phyloP scores from a whole-genome alignment of 1,140 invertebrate genomes.

The Andricus grossulariae region DNA sequence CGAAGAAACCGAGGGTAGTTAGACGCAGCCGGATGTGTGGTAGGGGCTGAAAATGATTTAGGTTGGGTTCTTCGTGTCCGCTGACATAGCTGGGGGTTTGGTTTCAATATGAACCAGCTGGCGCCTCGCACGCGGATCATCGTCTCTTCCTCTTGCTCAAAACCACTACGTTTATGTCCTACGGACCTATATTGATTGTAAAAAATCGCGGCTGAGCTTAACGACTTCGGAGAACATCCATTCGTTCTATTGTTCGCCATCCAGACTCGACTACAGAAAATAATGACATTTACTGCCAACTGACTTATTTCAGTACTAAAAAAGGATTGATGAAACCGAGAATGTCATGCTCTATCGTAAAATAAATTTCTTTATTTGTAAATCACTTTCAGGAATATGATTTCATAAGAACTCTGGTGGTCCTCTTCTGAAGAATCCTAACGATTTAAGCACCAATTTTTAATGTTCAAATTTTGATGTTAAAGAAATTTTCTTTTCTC shows the following conservation, averaged over 20 bases:
- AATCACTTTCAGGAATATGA: no score
- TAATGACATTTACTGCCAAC: background rate
- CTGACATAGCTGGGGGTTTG: conserved; percentile 55
- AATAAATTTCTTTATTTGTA: no score
- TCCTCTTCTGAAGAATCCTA: no score
- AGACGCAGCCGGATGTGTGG: conserved; percentile 33
- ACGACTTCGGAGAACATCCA: conserved; percentile 25
- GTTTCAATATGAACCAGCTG: conserved; percentile 68
- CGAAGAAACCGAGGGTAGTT: conserved; percentile 45
- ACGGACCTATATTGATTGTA: conserved; percentile 23
- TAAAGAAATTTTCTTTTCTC: no score
- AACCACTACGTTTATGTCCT: conserved; percentile 21
- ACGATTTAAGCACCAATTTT: no score
- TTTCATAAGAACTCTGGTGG: no score
- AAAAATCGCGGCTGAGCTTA: conserved; percentile 27
- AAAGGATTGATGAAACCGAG: background rate
- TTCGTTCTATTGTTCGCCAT: background rate
- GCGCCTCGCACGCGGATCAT: conserved; percentile 66
- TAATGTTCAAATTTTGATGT: no score
- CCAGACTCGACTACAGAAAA: background rate
- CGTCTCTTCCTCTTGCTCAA: conserved; percentile 54
- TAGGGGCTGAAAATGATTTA: conserved; percentile 52
- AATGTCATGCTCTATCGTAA: no score
- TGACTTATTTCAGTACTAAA: background rate
- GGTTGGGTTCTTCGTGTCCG: conserved; percentile 46